Conservation (phyloP, 2,888 invertebrate genomes). For the Odontothrips loti region DNA sequence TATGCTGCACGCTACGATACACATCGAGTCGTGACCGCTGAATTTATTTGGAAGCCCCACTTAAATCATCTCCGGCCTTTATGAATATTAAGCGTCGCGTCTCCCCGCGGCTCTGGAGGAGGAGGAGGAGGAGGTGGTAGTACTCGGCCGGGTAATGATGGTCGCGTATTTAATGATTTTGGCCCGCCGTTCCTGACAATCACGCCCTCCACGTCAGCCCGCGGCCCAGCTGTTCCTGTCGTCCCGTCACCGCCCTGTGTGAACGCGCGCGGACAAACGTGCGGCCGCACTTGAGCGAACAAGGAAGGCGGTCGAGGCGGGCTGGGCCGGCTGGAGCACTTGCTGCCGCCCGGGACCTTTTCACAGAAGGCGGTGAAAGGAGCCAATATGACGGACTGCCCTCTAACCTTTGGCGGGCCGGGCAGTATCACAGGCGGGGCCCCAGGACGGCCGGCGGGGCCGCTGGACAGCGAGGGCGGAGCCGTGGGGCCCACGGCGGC, state of each 20-base stretch:
- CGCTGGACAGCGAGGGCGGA: neutral
- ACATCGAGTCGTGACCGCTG: conserved; percentile 24
- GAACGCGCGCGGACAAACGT: no score
- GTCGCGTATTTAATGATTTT: neutral
- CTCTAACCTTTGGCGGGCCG: conserved; percentile 17
- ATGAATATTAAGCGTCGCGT: conserved; percentile 14
- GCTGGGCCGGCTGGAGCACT: neutral
- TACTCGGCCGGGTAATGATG: neutral
- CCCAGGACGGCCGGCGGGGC: neutral
- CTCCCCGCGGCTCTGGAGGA: neutral
- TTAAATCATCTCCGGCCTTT: conserved; percentile 14
- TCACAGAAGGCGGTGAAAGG: conserved; percentile 17
- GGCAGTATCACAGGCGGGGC: neutral
- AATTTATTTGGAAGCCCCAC: conserved; percentile 26
- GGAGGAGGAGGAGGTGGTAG: neutral
- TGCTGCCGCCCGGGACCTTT: neutral
- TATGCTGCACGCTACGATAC: conserved; percentile 22
- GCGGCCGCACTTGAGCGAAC: no score
- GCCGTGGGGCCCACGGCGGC: conserved; percentile 1
- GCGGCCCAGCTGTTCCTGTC: no score
- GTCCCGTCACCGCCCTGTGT: no score
- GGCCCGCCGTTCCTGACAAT: no score
- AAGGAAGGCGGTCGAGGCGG: neutral
- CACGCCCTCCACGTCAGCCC: no score
- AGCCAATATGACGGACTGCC: conserved; percentile 3